phyloP scores from a whole-genome alignment of 2,888 invertebrate species.

The Nycteola revayana region DNA sequence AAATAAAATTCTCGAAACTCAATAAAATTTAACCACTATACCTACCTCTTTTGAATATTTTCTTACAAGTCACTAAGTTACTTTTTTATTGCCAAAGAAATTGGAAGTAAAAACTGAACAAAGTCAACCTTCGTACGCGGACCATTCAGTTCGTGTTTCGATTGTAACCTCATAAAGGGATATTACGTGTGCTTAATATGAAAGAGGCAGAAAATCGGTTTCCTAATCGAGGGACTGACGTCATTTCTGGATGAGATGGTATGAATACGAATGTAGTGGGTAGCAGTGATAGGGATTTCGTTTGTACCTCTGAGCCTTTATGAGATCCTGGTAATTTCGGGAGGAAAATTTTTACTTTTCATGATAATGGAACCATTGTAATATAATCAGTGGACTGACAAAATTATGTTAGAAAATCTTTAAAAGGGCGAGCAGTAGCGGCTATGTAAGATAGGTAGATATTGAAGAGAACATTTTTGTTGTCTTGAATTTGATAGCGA shows the following conservation, averaged over 20 bases:
- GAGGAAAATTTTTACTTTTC: too few species aligned
- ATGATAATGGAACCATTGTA: too few species aligned
- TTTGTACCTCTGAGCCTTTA: slow-evolving; percentile 14
- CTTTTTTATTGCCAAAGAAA: slow-evolving; percentile 1
- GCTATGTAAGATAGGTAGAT: too few species aligned
- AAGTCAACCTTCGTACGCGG: slow-evolving; percentile 3
- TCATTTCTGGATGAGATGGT: slow-evolving; percentile 28
- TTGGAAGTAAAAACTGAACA: slow-evolving; percentile 6
- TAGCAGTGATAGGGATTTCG: slow-evolving; percentile 22
- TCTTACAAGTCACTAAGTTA: neutral
- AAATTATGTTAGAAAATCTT: too few species aligned
- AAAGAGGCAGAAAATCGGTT: slow-evolving; percentile 28
- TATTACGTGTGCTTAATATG: slow-evolving; percentile 30
- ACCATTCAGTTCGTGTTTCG: slow-evolving; percentile 19
- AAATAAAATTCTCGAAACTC: too few species aligned
- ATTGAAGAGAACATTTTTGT: too few species aligned
- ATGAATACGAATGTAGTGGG: slow-evolving; percentile 32
- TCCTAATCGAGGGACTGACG: slow-evolving; percentile 30
- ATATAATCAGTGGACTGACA: too few species aligned
- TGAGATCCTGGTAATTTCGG: slow-evolving; percentile 15
- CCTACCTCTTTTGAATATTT: neutral
- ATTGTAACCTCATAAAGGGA: slow-evolving; percentile 19
- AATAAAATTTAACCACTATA: too few species aligned
- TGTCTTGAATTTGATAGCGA: too few species aligned
- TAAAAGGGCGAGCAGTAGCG: too few species aligned